Base-by-base conservation (phyloP, 2,797 vertebrate genomes). In the Sparidentex hasta region DNA sequence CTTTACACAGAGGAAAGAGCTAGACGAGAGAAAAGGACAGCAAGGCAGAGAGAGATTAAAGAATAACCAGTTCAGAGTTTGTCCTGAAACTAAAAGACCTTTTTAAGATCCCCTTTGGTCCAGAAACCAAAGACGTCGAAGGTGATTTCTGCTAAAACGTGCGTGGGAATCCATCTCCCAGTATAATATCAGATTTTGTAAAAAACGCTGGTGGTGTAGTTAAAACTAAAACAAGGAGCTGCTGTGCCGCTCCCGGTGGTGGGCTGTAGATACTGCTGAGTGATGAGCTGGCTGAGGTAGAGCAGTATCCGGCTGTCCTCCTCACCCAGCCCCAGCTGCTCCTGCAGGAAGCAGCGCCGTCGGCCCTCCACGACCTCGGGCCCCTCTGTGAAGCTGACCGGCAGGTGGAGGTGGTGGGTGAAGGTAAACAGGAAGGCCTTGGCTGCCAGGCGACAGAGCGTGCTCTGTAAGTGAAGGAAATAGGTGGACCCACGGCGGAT, bases 401-500 rank as follows among this genome's bases (percentile, higher is more conserved):
- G 97, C 75, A 99, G 94, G 91, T 99, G 98, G 82, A 98, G 94
- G 84, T 99, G 98, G 77, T 98, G 98, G 85, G 98, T 99, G 92
- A 99, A 99, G 51, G 97, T 94, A 21, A 96, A 96, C 65, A 99
- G 96, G 93, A 99, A 99, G 71, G 97, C 98, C 93, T 96, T 97
- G 58, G 97, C 95, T 1, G 94, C 96, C 17, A 99, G 96, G 88
- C 95, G 96, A 69, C 97, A 97, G 68, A 99, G 96, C 76, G 94
- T 78, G 67, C 96, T 96, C 93, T 98, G 97, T 18, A 97, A 88
- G 3, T 99, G 98, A 85, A 99, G 95, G 86, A 96, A 98, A 93
- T 98, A 99, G 69, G 98, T 99, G 94, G 98, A 98, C 38, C 98
- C 98, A 0, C 96, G 95, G 78, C 97, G 97, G 93, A 99, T 97